Conservation (phyloP, 64 coral and sea anemone genomes). For the Pocillopora damicornis region DNA sequence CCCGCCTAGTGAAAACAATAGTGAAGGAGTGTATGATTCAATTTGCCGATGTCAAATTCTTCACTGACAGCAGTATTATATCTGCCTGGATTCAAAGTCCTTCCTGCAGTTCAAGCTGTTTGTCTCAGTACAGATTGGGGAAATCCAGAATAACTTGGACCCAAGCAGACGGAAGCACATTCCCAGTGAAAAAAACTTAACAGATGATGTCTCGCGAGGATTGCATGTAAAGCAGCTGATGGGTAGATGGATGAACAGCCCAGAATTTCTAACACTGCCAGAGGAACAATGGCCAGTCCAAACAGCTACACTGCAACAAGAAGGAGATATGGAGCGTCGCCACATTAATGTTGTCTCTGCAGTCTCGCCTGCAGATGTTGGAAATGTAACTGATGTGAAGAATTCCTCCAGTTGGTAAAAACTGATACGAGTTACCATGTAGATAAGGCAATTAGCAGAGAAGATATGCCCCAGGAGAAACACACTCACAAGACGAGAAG, state of each 20-base stretch:
- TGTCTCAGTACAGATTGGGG: slow-evolving; percentile 39
- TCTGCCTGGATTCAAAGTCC: slow-evolving; percentile 40
- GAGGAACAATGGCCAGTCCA: slow-evolving; percentile 29
- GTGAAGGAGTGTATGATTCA: slow-evolving; percentile 19
- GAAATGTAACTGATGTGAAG: slow-evolving; percentile 2
- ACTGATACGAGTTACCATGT: slow-evolving; percentile 30
- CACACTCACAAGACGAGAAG: background rate
- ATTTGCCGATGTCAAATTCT: slow-evolving; percentile 36
- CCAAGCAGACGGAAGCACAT: slow-evolving; percentile 59
- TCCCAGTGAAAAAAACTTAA: slow-evolving; percentile 27
- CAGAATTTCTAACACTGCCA: slow-evolving; percentile 27
- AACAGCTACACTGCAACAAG: background rate
- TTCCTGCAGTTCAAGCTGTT: slow-evolving; percentile 40
- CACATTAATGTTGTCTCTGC: background rate
- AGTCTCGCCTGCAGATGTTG: background rate
- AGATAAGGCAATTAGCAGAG: slow-evolving; percentile 14
- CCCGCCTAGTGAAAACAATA: slow-evolving; percentile 2
- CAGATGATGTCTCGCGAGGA: slow-evolving; percentile 56
- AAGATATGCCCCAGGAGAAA: slow-evolving; percentile 30
- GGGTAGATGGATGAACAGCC: slow-evolving; percentile 38
- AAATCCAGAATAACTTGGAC: slow-evolving; percentile 47
- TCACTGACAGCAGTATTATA: slow-evolving; percentile 52
- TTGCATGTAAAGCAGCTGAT: slow-evolving; percentile 7
- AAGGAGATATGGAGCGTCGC: background rate
- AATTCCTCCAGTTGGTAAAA: slow-evolving; percentile 47